These are phyloP conservation scores for Chinchilla lanigera DNA, from an alignment of 2,113 vertebrate genomes.

Conservation along the genomic window DNA sequence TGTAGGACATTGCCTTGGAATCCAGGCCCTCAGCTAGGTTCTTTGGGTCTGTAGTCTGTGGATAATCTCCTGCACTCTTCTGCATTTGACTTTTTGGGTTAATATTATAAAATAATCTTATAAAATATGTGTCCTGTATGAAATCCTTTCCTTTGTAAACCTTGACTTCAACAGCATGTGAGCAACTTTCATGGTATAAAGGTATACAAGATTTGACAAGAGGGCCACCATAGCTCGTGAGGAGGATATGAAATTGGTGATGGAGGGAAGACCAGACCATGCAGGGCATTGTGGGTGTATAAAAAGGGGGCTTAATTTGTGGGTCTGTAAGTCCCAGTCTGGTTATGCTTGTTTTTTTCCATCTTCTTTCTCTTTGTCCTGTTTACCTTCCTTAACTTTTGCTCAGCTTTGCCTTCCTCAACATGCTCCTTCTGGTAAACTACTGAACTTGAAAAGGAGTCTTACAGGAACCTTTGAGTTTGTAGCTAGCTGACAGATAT, in stretches of 20 bases:
- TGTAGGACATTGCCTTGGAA: neutral
- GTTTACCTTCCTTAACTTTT: neutral
- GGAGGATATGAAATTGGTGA: neutral
- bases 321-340: fast-evolving
- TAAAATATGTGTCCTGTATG: neutral
- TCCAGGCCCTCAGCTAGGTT: neutral
- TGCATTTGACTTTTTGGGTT: neutral
- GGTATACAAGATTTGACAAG: neutral
- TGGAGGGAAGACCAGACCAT: neutral
- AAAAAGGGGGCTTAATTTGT: neutral
- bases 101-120: neutral
- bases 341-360: neutral
- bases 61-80: neutral
- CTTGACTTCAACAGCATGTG: neutral
- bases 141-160: neutral
- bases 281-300: neutral
- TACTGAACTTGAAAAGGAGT: neutral
- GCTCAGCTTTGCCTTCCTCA: neutral
- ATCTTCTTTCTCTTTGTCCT: neutral
- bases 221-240: neutral
- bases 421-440: neutral
- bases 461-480: neutral
- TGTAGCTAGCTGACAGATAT: neutral
- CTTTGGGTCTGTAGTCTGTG: neutral
- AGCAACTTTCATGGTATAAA: neutral